Conservation (phyloP, 2,888 invertebrate species). For the Pilophorus perplexus region DNA sequence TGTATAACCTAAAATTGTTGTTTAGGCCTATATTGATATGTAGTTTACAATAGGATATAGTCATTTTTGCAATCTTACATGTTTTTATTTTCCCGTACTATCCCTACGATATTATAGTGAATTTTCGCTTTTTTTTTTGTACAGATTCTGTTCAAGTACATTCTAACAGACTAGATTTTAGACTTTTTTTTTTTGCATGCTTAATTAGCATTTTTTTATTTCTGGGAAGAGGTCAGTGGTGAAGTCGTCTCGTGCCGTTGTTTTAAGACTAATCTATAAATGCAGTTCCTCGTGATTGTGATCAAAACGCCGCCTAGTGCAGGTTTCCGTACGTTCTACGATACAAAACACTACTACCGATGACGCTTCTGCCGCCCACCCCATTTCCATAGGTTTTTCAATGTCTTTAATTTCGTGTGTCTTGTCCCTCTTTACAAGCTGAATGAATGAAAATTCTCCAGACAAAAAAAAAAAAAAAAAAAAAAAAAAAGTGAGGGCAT, state of each 20-base stretch:
- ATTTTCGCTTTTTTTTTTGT: too few relatives aligned
- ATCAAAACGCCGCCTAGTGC: slow-evolving; percentile 21
- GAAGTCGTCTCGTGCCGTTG: slow-evolving; percentile 36
- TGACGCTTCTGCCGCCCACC: slow-evolving; percentile 36
- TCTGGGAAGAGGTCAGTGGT: slow-evolving; percentile 31
- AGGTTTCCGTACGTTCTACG: slow-evolving; percentile 10
- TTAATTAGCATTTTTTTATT: slow-evolving; percentile 6
- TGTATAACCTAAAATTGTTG: slow-evolving; percentile 3
- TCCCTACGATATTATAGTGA: neutral
- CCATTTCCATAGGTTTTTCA: slow-evolving; percentile 18
- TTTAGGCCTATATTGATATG: slow-evolving; percentile 34
- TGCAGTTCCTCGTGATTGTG: slow-evolving; percentile 36
- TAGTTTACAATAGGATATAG: slow-evolving; percentile 25
- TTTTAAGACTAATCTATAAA: slow-evolving; percentile 35
- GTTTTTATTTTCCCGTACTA: neutral
- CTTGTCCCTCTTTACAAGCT: too few relatives aligned
- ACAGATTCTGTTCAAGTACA: too few relatives aligned
- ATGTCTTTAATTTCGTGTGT: too few relatives aligned
- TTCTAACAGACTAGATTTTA: too few relatives aligned
- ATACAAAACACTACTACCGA: slow-evolving; percentile 38
- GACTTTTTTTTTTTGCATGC: slow-evolving; percentile 16
- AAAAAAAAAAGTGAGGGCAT: too few relatives aligned
- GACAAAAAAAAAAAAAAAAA: too few relatives aligned
- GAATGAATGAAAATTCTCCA: too few relatives aligned
- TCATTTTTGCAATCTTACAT: too few relatives aligned